These are phyloP conservation scores for Abrostola tripartita DNA, from an alignment of 2,888 invertebrate species.

Conservation along the genomic window DNA sequence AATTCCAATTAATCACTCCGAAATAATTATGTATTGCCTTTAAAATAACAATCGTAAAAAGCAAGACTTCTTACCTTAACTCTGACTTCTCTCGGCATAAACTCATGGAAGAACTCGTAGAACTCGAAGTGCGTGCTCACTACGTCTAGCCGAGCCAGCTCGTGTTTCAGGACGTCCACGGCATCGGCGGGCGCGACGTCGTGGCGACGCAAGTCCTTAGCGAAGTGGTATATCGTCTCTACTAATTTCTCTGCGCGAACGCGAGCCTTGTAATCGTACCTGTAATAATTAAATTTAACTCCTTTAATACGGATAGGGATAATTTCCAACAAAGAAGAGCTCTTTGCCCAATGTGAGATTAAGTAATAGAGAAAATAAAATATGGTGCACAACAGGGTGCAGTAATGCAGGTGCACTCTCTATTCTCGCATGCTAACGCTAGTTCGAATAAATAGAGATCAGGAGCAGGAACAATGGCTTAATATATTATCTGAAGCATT, in stretches of 20 bases:
- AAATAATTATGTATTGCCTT: too few species aligned
- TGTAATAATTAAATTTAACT: constrained; percentile 43
- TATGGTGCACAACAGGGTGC: too few species aligned
- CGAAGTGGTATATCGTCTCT: constrained; percentile 71
- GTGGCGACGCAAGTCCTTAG: constrained; percentile 61
- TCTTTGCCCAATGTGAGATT: too few species aligned
- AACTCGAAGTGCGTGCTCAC: constrained; percentile 80
- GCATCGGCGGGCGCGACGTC: constrained; percentile 60
- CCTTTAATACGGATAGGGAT: background rate
- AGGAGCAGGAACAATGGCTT: too few species aligned
- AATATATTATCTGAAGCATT: too few species aligned
- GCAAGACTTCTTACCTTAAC: constrained; percentile 68
- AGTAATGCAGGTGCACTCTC: too few species aligned
- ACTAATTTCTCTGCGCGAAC: constrained; percentile 79
- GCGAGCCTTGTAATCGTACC: constrained; percentile 81
- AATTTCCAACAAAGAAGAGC: background rate
- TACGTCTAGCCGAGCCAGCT: constrained; percentile 75
- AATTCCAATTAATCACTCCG: too few species aligned
- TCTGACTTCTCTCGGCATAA: constrained; percentile 79
- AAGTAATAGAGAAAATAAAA: too few species aligned
- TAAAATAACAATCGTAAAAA: too few species aligned
- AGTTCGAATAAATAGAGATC: too few species aligned
- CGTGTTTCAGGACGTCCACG: constrained; percentile 69
- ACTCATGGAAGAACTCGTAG: constrained; percentile 78
- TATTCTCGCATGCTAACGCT: too few species aligned